Base-by-base conservation (phyloP, 2,797 vertebrate genomes). In the Cossypha heuglini region DNA sequence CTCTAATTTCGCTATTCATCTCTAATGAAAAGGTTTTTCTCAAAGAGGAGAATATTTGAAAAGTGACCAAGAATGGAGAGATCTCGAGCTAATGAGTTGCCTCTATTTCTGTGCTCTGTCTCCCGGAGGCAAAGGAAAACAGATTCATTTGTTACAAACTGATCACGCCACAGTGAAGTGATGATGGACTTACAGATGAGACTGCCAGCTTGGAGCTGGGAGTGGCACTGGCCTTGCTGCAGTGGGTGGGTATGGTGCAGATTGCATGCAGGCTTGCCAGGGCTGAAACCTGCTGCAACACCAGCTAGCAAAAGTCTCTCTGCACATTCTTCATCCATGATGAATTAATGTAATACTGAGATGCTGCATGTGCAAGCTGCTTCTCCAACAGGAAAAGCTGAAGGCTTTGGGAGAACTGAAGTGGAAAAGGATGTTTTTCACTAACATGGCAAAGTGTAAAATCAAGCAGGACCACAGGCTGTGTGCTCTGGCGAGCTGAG, bases 21-120 rank as follows among this genome's bases (percentile, higher is more conserved):
- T 69, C 31, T 77, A 49, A 74, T 55, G 73, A 88, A 94, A 94
- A 93, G 85, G 64, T 81, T 90, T 80, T 74, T 74, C 72, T 83
- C 68, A n/a, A 83, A 77, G 52, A 59, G 29, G 13, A 83, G 46
- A 49, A 26, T 61, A 59, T 78, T 83, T 86, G 75, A 88, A 86
- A 88, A 80, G 31, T 16, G 42, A 94, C 82, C 79, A 81, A 83
- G 81, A 86, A 67, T 26, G 24, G 31, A 42, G 29, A 7, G 24
- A 61, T 37, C 49, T 72, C 1, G 3, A 78, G 21, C 38, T 33
- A 69, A 61, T 15, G 43, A 89, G 51, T 19, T 43, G 58, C 78
- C 42, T 82, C 35, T 37, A 4, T 42, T 73, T 61, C 58, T 40
- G 42, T 24, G 25, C 19, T 67, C 54, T 2, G 37, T 22, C 63